Conservation (phyloP, 2,113 vertebrate species). For the Vidua chalybeata region DNA sequence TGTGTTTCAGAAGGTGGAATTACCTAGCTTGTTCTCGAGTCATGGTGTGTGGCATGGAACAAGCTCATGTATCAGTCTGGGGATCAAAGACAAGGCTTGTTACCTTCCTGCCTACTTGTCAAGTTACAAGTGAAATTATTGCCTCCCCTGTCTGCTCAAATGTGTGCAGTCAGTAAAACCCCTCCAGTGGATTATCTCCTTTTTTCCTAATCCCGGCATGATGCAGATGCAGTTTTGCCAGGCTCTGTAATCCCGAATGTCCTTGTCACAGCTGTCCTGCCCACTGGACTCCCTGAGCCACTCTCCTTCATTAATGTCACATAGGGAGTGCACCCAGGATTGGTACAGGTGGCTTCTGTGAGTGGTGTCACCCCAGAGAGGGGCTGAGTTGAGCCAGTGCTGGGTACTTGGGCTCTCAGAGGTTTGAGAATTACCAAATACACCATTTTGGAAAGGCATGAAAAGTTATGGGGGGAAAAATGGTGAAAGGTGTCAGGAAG, state of each 20-base stretch:
- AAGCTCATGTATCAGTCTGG: background rate
- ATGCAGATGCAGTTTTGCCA: background rate
- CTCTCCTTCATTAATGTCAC: fast-evolving
- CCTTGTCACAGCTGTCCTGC: background rate
- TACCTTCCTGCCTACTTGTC: background rate
- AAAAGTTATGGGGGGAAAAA: fast-evolving
- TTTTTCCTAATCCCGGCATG: background rate
- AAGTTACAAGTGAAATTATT: background rate
- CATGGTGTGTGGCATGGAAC: too few relatives aligned
- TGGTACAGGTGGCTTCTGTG: background rate
- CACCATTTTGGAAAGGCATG: background rate
- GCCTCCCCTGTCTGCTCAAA: background rate
- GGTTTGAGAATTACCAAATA: background rate
- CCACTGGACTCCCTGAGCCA: background rate
- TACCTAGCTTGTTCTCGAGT: background rate
- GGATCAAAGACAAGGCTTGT: background rate
- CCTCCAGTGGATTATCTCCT: background rate
- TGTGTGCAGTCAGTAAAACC: background rate
- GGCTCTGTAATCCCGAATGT: background rate
- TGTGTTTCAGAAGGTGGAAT: background rate
- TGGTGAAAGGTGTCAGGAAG: background rate
- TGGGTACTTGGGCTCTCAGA: background rate
- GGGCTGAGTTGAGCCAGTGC: background rate
- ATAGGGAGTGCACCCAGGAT: background rate
- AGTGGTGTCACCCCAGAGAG: background rate